Conservation (phyloP, 2,113 vertebrate genomes). For the Spilogale gracilis region DNA sequence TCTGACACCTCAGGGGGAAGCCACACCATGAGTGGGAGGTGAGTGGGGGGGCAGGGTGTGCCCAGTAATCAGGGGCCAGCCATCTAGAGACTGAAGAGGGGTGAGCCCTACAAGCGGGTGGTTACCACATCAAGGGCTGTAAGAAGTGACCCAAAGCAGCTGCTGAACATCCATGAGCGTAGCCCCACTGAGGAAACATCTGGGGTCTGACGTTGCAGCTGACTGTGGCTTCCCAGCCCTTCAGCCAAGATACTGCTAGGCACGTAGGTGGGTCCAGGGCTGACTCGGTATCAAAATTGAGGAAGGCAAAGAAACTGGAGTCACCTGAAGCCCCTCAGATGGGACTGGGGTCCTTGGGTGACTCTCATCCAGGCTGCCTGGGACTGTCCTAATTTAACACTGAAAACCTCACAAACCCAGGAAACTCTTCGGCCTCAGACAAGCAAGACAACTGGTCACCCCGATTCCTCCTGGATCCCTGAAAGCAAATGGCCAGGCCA, state of each 20-base stretch:
- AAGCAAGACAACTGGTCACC: background rate
- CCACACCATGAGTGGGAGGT: background rate
- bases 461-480: background rate
- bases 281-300: background rate
- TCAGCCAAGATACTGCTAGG: background rate
- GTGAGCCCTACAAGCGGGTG: background rate
- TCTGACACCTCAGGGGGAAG: background rate
- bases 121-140: background rate
- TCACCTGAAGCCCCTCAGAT: background rate
- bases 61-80: rapidly evolving
- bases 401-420: background rate
- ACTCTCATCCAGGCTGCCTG: background rate
- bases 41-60: too few relatives aligned
- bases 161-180: background rate
- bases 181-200: constrained; percentile 16
- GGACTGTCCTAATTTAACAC: background rate
- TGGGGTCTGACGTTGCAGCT: background rate
- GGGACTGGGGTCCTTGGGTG: background rate
- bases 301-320: background rate
- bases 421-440: background rate
- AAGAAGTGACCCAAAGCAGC: background rate
- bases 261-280: background rate
- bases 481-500: background rate
- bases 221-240: background rate
- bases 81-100: background rate